Base-by-base conservation (phyloP, 2,888 invertebrate species). In the Ennomos erosarius region DNA sequence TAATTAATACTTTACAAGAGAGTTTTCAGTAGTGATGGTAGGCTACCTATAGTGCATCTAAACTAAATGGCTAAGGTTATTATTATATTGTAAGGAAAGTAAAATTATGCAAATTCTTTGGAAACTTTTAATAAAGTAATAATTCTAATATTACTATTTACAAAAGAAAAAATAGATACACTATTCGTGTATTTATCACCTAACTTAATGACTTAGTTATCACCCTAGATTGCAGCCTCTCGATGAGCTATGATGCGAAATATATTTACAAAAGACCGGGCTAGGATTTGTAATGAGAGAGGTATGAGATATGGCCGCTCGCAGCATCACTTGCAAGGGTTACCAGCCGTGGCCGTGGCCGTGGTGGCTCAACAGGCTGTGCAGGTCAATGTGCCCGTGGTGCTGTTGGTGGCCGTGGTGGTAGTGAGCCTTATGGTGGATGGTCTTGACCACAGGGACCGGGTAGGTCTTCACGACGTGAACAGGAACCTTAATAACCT, bases 141-240 rank as follows among this genome's bases (percentile, higher is more conserved):
- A 73, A 76, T 79, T 69, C 82, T 81, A 84, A 84, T 74, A 85
- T 84, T 85, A 90, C 83, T 90, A 92, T 90, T 82, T 88, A 91
- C 90, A 90, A 79, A 84, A 85, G 79, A 82, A 77, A 71, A 70
- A 65, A 73, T 73, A 79, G 81, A 60, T 69, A 79, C 69, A 81
- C 75, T 73, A 71, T 75, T 74, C 67, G 74, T 76, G 81, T 26
- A 26, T 75, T 74, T 81, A 59, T 81, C 75, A 76, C 82, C 79
- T 88, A 88, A 82, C 84, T 84, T 90, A 90, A 91, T 91, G 92
- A 92, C 92, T 92, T 91, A 92, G 91, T 90, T 88, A 88, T 83
- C 90, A 91, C 90, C 91, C 89, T 88, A 91, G 81, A 76, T 80
- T 81, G 88, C 90, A 91, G 92, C 90, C 91, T 88, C 89, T 79